Evolutionary conservation across 2,888 invertebrate species (phyloP).

Genomic region (Heliothis peltigera): DNA sequence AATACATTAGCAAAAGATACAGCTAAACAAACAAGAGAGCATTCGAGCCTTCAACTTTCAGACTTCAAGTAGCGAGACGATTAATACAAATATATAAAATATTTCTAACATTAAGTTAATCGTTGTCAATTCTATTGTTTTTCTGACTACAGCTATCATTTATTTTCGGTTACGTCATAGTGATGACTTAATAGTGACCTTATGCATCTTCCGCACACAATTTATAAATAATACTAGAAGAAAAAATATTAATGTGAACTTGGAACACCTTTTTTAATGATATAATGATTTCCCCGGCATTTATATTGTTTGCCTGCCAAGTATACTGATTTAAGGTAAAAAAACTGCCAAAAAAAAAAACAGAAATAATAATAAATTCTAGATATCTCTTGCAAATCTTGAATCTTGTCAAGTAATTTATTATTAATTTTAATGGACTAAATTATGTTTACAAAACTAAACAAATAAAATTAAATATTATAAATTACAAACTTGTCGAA

Average conservation of each 20-base stretch:
- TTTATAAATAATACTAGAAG: slow-evolving; percentile 36
- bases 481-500: too few species aligned
- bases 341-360: too few species aligned
- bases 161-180: slow-evolving; percentile 50
- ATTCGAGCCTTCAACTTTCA: slow-evolving; percentile 16
- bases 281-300: too few species aligned
- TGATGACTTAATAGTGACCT: slow-evolving; percentile 56
- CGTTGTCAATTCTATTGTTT: slow-evolving; percentile 56
- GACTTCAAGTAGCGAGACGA: slow-evolving; percentile 17
- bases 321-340: too few species aligned
- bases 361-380: too few species aligned
- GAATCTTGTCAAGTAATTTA: too few species aligned
- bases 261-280: too few species aligned
- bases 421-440: too few species aligned
- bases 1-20: not conserved
- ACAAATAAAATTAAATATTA: too few species aligned
- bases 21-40: slow-evolving; percentile 11
- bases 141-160: slow-evolving; percentile 29
- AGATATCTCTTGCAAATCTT: too few species aligned
- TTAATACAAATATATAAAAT: slow-evolving; percentile 9
- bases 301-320: too few species aligned
- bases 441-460: too few species aligned
- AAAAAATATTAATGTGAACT: slow-evolving; percentile 41
- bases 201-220: slow-evolving; percentile 52
- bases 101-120: slow-evolving; percentile 27